These are phyloP conservation scores for Aporrectodea caliginosa DNA, from an alignment of 1,140 invertebrate genomes.

Conservation along the genomic window DNA sequence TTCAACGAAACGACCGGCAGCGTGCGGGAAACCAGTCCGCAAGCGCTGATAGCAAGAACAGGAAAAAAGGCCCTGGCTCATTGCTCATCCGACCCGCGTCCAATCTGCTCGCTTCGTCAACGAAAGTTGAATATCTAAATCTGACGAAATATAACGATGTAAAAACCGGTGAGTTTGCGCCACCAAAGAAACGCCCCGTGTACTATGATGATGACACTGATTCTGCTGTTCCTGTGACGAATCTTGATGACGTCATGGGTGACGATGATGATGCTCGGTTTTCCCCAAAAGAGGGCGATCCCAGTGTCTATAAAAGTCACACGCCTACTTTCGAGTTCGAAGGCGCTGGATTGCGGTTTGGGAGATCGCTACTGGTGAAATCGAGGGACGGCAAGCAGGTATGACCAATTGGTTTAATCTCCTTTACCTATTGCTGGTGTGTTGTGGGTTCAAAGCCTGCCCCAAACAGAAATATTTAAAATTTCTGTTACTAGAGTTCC, in stretches of 20 bases:
- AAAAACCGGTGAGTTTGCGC: constrained; percentile 22
- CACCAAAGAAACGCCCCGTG: neutral
- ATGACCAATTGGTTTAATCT: no score
- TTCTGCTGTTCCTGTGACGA: constrained; percentile 23
- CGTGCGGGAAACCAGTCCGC: neutral
- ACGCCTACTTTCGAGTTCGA: constrained; percentile 15
- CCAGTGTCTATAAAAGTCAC: neutral
- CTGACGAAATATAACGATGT: constrained; percentile 27
- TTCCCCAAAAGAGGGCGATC: constrained; percentile 1
- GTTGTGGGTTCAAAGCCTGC: no score
- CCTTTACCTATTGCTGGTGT: no score
- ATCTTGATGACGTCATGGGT: constrained; percentile 24
- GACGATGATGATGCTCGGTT: constrained; percentile 9
- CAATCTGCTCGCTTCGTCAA: constrained; percentile 20
- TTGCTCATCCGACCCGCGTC: constrained; percentile 29
- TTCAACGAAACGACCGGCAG: no score
- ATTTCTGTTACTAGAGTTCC: no score
- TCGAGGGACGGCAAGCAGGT: neutral
- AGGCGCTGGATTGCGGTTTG: constrained; percentile 22
- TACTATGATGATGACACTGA: constrained; percentile 28
- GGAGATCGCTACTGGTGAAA: neutral
- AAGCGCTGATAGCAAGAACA: neutral
- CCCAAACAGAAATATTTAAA: no score
- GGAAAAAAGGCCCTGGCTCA: constrained; percentile 14
- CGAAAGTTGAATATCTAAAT: constrained; percentile 14